Evolutionary conservation across 2,888 invertebrate species (phyloP), one percentile per base, ranked within the genome.

Genomic region (Peribatodes rhomboidaria): DNA sequence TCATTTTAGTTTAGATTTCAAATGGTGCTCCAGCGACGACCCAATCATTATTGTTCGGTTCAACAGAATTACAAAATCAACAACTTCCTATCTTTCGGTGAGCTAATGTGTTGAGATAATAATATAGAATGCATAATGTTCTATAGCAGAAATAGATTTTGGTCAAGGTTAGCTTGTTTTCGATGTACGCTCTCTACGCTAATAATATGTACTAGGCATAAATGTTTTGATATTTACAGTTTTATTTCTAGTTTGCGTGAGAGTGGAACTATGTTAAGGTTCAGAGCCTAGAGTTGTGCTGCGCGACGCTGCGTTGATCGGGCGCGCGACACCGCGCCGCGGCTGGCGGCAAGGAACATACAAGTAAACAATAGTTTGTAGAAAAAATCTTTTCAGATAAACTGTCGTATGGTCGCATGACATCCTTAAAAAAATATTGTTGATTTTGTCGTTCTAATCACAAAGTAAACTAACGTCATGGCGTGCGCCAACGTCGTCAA

Each of bases 141-240:
- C 46, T 49, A 67, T 62, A 62, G 57, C 63, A 60, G 53, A 69
- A 69, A 71, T 71, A 71, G 66, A 69, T 65, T 62, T 60, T 66
- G 68, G 69, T 69, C 71, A 71, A 71, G 71, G 71, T 59, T 66
- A 68, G 68, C 62, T 49, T 64, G 68, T 68, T 68, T 68, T 67
- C 67, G 66, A 64, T 61, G 63, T 65, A 55, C 57, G 64, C 64
- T 55, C 50, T 46, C 56, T 55, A 35, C 65, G 53, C 14, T 61
- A 58, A 57, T 59, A 54, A 44, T 55, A 55, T 42, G 31, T 35
- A n/a, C n/a, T n/a, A 55, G 62, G 61, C 65, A 53, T 54, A 58
- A 65, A 39, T 41, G 33, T 65, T 65, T 61, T 65, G 53, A 62
- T 64, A 66, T 64, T 61, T 53, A 53, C 49, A 54, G 44, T 47